Conservation (phyloP, 2,113 vertebrate genomes). For the Mastomys coucha region DNA sequence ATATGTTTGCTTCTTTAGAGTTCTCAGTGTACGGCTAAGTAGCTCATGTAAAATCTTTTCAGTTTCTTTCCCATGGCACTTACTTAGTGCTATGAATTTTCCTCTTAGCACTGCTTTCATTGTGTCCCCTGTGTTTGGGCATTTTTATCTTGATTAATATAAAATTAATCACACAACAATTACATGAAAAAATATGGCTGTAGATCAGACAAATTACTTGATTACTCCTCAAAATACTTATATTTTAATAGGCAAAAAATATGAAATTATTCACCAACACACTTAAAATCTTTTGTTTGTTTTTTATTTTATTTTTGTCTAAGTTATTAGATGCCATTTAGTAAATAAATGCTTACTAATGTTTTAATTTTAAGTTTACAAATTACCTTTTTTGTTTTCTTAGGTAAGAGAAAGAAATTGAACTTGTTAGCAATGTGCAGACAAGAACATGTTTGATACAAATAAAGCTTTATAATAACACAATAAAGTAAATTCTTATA, state of each 20-base stretch:
- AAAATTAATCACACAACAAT: background rate
- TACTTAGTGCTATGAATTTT: too few relatives aligned
- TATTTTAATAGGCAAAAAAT: background rate
- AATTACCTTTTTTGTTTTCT: background rate
- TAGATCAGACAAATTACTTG: background rate
- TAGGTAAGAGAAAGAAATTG: background rate
- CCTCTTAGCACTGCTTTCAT: too few relatives aligned
- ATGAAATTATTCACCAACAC: background rate
- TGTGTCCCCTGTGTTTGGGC: too few relatives aligned
- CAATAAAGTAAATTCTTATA: background rate
- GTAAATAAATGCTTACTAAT: background rate
- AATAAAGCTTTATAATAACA: background rate
- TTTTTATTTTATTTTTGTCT: conserved; percentile 37
- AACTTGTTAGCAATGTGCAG: background rate
- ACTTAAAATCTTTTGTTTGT: background rate
- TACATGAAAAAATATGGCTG: background rate
- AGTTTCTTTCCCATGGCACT: too few relatives aligned
- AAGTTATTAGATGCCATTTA: background rate
- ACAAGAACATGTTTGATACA: background rate
- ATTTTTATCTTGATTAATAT: background rate
- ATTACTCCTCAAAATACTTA: background rate
- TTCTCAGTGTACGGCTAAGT: too few relatives aligned
- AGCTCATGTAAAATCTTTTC: too few relatives aligned
- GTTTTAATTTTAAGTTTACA: background rate
- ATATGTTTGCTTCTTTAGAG: too few relatives aligned